These are phyloP conservation scores for Cladopsammia gracilis DNA, from an alignment of 64 coral and sea anemone species.

Conservation along the genomic window DNA sequence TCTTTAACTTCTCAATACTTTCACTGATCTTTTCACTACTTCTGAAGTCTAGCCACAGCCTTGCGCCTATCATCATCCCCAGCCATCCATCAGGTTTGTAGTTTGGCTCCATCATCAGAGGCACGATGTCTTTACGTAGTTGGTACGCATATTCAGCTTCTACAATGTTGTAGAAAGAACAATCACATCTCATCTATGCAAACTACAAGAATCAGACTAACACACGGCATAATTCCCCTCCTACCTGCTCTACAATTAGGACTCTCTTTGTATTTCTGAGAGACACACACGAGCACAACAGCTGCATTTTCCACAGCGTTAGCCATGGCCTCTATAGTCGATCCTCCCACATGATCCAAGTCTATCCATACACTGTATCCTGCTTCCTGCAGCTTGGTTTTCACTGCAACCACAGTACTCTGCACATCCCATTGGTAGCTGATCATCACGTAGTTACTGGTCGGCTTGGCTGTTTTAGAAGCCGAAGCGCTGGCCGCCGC, in stretches of 20 bases:
- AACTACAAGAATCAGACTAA: not conserved
- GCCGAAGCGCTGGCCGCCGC: too few relatives aligned
- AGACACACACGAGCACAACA: slow-evolving; percentile 87
- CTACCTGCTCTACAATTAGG: slow-evolving; percentile 87
- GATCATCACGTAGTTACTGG: slow-evolving; percentile 82
- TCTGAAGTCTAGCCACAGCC: slow-evolving; percentile 86
- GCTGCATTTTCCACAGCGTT: slow-evolving; percentile 84
- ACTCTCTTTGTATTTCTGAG: slow-evolving; percentile 94
- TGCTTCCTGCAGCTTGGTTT: slow-evolving; percentile 61
- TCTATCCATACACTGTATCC: slow-evolving; percentile 94
- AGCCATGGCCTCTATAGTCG: slow-evolving; percentile 86
- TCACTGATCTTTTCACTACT: too few relatives aligned
- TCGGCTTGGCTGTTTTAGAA: too few relatives aligned
- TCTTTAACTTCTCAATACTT: too few relatives aligned
- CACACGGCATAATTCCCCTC: too few relatives aligned
- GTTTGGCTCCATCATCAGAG: slow-evolving; percentile 63
- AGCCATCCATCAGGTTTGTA: slow-evolving; percentile 76
- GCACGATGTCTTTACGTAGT: slow-evolving; percentile 58
- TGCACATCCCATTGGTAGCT: slow-evolving; percentile 97
- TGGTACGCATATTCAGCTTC: slow-evolving; percentile 70
- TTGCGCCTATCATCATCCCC: slow-evolving; percentile 63
- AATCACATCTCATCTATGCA: too few relatives aligned
- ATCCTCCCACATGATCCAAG: slow-evolving; percentile 87
- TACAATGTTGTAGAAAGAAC: not conserved
- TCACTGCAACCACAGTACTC: slow-evolving; percentile 62